Base-by-base conservation (phyloP, 2,888 invertebrate genomes). In the Prosopocoilus inquinatus region DNA sequence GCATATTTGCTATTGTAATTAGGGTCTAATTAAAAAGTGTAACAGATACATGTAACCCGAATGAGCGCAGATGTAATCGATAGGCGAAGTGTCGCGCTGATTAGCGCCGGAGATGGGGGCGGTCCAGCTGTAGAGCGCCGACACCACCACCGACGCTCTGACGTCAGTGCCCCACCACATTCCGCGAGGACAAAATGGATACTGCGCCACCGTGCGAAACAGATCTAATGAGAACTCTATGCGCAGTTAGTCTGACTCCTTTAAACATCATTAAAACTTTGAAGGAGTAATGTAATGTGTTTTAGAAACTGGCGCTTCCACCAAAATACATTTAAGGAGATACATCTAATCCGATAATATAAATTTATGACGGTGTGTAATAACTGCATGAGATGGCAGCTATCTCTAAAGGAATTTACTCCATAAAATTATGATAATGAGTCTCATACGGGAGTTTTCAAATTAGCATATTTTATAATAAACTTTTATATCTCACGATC, bases 51-150 rank as follows among this genome's bases (percentile, higher is more conserved):
- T 33, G 47, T 36, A 49, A 44, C 47, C 53, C 50, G 58, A 60
- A 59, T 60, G 64, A 60, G 64, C 58, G 64, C 62, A 69, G 69
- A 70, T 70, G 70, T 69, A 70, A 74, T 74, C 73, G 72, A 73
- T 73, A 71, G 70, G 67, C 65, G 69, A 73, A 71, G 71, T 72
- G 72, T 73, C 72, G 72, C 68, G 71, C 71, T 72, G 73, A 73
- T 74, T 74, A 72, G 73, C 72, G 70, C 69, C 68, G 65, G 68
- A 65, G 65, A 64, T 67, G 67, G 70, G 69, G 68, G 67, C 71
- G 69, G 71, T 67, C 66, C 67, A 61, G 63, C 52, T 60, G 53
- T 63, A 60, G 68, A 73, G 70, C 71, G 70, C 68, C 69, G 66
- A 67, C 63, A 64, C 63, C 64, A 58, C 60, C 63, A 55, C 53